Conservation (phyloP, 2,888 invertebrate species). For the Hirtodrosophila duncani region DNA sequence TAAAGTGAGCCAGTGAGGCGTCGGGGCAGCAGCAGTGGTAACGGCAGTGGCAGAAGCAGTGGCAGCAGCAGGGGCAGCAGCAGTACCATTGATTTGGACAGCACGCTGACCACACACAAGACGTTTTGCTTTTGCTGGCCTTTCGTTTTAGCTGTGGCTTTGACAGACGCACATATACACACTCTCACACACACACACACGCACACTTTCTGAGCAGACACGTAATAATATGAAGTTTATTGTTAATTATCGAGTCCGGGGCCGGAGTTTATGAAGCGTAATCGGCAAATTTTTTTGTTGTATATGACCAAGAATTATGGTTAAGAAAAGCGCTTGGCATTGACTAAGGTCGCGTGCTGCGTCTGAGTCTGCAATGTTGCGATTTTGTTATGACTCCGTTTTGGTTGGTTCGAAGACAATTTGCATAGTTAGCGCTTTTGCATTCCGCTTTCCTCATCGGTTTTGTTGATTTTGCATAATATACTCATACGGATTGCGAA, state of each 20-base stretch:
- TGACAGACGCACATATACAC: too few species aligned
- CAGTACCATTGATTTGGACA: slow-evolving; percentile 15
- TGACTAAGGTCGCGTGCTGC: slow-evolving; percentile 41
- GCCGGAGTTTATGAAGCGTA: slow-evolving; percentile 1
- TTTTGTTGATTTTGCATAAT: slow-evolving; percentile 57
- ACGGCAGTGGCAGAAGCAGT: too few species aligned
- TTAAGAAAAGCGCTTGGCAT: slow-evolving; percentile 33
- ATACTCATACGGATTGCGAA: too few species aligned
- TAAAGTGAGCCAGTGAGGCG: background rate
- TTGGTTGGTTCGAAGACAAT: slow-evolving; percentile 24
- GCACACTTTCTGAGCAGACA: slow-evolving; percentile 24
- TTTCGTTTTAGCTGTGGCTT: slow-evolving; percentile 55
- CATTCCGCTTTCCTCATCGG: slow-evolving; percentile 57
- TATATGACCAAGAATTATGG: slow-evolving; percentile 35
- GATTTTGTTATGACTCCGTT: background rate
- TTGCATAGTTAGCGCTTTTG: slow-evolving; percentile 57
- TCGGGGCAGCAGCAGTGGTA: slow-evolving; percentile 30
- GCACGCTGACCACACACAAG: slow-evolving; percentile 36
- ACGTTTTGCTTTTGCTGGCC: slow-evolving; percentile 38
- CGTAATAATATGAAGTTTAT: slow-evolving; percentile 62
- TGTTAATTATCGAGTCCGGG: slow-evolving; percentile 45
- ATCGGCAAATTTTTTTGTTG: slow-evolving; percentile 1
- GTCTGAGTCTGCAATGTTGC: background rate
- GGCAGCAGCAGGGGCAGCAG: background rate
- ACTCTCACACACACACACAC: slow-evolving; percentile 13